Evolutionary conservation across 2,888 invertebrate genomes (phyloP), one percentile per base, ranked within the genome.

Genomic region (Platycheirus albimanus): DNA sequence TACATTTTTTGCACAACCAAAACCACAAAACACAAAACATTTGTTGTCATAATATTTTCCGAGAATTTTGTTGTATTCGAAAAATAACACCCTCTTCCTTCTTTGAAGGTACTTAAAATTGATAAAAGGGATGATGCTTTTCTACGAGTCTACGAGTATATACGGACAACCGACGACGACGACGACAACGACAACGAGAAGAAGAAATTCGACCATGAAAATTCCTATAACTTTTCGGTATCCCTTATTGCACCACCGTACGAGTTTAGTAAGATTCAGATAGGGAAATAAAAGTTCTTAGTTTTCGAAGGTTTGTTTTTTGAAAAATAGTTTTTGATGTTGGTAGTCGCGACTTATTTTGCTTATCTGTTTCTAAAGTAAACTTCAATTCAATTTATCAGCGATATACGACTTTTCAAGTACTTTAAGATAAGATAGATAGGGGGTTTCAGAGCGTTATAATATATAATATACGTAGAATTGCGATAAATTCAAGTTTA

Each of bases 361-460:
- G 61, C 71, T 83, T 83, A 77, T 76, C 81, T 66, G 51, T 63
- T 51, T 47, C 30, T n/a, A 72, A 83, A 83, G 77, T 69, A 83
- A 83, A 77, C 71, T 51, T 38, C 51, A 41, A n/a, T n/a, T n/a
- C n/a, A n/a, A n/a, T 83, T 83, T 83, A 83, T 83, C 81, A 64
- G 54, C 72, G 63, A 72, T 69, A 78, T 74, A 83, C 63, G 72
- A n/a, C n/a, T 76, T 45, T 43, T 81, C 52, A 67, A 81, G 80
- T 70, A 76, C n/a, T 64, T 71, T 67, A 41, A 72, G 83, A 83
- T 83, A 83, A 84, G 84, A 84, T 84, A 84, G 58, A 75, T 38
- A 79, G 47, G 64, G 69, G 78, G 74, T 64, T 61, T 69, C 36
- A 49, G 70, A 72, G 38, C 10, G 45, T 52, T 58, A 24, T 64